phyloP scores from a whole-genome alignment of 2,113 vertebrate species.

The Scomber colias region DNA sequence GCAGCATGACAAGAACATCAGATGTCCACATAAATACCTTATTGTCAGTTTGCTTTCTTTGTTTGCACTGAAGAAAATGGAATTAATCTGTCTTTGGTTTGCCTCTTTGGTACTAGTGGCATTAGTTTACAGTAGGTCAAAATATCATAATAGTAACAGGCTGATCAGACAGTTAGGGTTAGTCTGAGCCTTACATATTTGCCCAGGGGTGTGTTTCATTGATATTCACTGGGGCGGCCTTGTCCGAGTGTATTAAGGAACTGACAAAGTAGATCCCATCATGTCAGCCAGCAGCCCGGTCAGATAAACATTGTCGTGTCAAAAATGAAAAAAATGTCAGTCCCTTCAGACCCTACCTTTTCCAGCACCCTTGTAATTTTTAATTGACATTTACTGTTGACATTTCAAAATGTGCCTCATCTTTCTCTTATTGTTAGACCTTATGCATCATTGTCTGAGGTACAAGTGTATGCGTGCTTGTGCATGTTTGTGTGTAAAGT shows the following conservation, averaged over 20 bases:
- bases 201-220: slow-evolving; percentile 81
- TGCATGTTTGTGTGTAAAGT: slow-evolving; percentile 37
- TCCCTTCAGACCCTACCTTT: slow-evolving; percentile 86
- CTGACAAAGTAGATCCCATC: slow-evolving; percentile 87
- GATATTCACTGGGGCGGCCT: slow-evolving; percentile 84
- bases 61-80: slow-evolving; percentile 28
- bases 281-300: slow-evolving; percentile 85
- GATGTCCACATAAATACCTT: slow-evolving; percentile 37
- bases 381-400: slow-evolving; percentile 93
- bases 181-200: slow-evolving; percentile 48
- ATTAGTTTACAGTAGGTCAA: slow-evolving; percentile 35
- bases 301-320: slow-evolving; percentile 87
- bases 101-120: slow-evolving; percentile 13
- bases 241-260: slow-evolving; percentile 82
- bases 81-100: slow-evolving; percentile 10
- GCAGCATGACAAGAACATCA: slow-evolving; percentile 16
- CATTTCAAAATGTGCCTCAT: slow-evolving; percentile 87
- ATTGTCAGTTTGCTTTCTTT: neutral
- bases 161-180: slow-evolving; percentile 57
- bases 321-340: slow-evolving; percentile 84
- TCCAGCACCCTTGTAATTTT: slow-evolving; percentile 88
- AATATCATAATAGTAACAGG: slow-evolving; percentile 39
- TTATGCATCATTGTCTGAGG: slow-evolving; percentile 21
- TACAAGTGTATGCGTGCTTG: neutral
- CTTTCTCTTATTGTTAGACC: slow-evolving; percentile 78